Evolutionary conservation across 2,113 vertebrate genomes (phyloP).

Genomic region (Scomber colias): DNA sequence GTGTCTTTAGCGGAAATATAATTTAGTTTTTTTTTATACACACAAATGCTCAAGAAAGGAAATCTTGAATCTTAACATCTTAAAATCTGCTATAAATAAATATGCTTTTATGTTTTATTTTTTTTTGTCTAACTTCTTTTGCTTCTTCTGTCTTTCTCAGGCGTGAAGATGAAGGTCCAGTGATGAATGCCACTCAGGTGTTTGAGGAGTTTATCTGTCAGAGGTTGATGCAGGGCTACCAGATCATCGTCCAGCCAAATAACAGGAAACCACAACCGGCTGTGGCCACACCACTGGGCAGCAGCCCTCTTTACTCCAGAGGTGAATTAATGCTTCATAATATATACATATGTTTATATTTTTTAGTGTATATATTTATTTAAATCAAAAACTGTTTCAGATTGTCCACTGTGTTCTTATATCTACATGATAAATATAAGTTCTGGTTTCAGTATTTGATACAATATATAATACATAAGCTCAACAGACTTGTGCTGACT

Average conservation of each 20-base stretch:
- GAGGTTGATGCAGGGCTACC: conserved; percentile 98
- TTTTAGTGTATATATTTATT: too few species aligned
- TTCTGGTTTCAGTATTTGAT: background rate
- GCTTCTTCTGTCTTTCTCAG: conserved; percentile 73
- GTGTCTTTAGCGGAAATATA: too few species aligned
- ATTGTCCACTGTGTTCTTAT: too few species aligned
- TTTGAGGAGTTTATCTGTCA: conserved; percentile 99
- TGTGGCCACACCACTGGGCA: conserved; percentile 90
- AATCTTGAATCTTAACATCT: too few species aligned
- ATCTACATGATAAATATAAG: too few species aligned
- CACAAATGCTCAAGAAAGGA: too few species aligned
- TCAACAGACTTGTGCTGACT: background rate
- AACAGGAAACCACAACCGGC: conserved; percentile 84
- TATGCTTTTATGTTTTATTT: background rate
- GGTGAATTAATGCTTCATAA: conserved; percentile 76
- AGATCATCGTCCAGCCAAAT: conserved; percentile 95
- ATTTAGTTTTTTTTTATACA: too few species aligned
- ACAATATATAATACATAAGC: background rate
- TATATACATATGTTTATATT: too few species aligned
- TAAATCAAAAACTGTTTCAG: too few species aligned
- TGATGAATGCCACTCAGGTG: conserved; percentile 94
- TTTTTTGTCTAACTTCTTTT: background rate
- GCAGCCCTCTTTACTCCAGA: conserved; percentile 95
- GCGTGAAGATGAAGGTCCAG: conserved; percentile 93
- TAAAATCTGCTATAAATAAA: too few species aligned